Evolutionary conservation across 2,113 vertebrate genomes (phyloP).

Genomic region (Phylloscopus trochilus): DNA sequence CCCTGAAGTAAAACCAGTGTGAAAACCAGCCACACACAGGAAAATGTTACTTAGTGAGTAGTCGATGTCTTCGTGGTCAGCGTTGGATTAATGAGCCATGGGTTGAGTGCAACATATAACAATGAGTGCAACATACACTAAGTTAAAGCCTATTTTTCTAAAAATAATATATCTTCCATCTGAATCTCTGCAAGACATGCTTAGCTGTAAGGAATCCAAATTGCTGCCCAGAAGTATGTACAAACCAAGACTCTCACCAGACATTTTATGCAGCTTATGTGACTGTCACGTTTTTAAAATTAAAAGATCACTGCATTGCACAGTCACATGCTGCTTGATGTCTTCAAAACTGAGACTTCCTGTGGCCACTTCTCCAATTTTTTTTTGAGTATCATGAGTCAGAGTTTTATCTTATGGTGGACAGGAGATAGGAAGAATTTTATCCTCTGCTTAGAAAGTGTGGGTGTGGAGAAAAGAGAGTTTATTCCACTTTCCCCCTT

Average conservation of each 20-base stretch:
- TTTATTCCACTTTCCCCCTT: not conserved
- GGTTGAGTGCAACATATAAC: not conserved
- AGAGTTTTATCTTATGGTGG: not conserved
- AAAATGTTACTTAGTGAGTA: not conserved
- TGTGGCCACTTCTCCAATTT: not conserved
- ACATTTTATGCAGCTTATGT: not conserved
- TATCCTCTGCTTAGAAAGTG: not conserved
- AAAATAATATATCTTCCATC: not conserved
- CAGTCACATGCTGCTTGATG: not conserved
- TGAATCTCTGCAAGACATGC: not conserved
- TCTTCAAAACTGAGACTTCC: not conserved
- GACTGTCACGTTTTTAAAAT: not conserved
- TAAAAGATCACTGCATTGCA: rapidly evolving
- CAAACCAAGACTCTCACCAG: not conserved
- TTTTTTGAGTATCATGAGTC: not conserved
- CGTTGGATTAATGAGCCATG: not conserved
- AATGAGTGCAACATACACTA: not conserved
- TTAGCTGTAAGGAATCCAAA: not conserved
- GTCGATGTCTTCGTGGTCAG: not conserved
- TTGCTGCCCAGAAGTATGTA: not conserved
- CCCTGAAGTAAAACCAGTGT: not conserved
- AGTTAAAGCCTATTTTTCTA: not conserved
- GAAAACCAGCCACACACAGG: not conserved
- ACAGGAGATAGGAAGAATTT: not conserved
- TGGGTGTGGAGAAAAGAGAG: not conserved